Evolutionary conservation across 2,113 vertebrate genomes (phyloP), one percentile per base, ranked within the genome.

Genomic region (Mandrillus leucophaeus): DNA sequence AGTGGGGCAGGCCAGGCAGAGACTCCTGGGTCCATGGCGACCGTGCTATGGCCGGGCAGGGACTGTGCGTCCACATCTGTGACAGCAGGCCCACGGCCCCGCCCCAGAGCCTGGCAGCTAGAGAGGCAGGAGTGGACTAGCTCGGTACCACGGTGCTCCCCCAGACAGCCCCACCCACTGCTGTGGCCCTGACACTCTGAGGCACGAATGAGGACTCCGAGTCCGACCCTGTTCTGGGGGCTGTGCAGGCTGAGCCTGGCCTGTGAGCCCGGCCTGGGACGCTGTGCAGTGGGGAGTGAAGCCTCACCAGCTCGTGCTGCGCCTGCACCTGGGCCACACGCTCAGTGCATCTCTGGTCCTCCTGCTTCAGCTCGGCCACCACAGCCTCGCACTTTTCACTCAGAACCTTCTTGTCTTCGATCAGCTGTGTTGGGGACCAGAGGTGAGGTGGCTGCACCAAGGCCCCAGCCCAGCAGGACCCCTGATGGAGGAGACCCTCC

Each of bases 391-490:
- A 99, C 92, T 99, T 99, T 98, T 99, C 99, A 0, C 98, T 99
- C 98, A 99, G 98, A 68, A 97, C 97, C 97, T 99, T 99, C 98
- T 99, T 99, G 91, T 99, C 99, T 4, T 99, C 99, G 0, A 99
- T 99, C 96, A 99, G 99, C 99, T 99, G 98, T 7, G 18, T n/a
- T 1, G 10, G 14, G 16, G 14, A 35, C 50, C 0, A 0, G 32
- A 30, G 86, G 30, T 0, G 48, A 35, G 61, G 72, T 50, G 59
- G 59, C 73, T 30, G 43, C 2, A 5, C 93, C 2, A 27, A 6
- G 59, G 6, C 25, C n/a, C 40, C 5, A 0, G 13, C 50, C 25
- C 2, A 3, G 79, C 32, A 35, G 66, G 66, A 68, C 7, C 32
- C 66, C 16, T 3, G 3, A 35, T 8, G 32, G 30, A 35, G 66